A percentile compares a stretch with the other conserved stretches of the same genome.
These are phyloP conservation scores for Athalia cordata DNA, from an alignment of 2,888 invertebrate species.

Conservation along the genomic window DNA sequence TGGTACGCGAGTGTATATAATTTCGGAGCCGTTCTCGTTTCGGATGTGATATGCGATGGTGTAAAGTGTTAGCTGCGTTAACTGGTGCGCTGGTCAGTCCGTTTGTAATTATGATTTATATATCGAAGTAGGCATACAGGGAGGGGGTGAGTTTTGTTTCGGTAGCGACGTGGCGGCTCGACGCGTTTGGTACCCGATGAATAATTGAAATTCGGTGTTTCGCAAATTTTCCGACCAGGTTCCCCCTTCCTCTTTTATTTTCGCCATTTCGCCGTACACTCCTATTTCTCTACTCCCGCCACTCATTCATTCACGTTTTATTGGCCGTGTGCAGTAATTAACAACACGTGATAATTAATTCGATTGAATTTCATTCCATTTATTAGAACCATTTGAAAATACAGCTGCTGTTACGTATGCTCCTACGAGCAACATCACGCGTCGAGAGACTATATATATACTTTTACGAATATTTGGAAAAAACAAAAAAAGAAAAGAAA, in stretches of 20 bases:
- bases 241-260: slow-evolving; percentile 46
- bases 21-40: too few relatives aligned
- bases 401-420: background rate
- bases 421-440: slow-evolving; percentile 23
- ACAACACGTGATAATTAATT: slow-evolving; percentile 68
- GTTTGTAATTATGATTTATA: slow-evolving; percentile 53
- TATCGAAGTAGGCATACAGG: background rate
- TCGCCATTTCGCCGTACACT: slow-evolving; percentile 7
- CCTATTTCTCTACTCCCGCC: slow-evolving; percentile 20
- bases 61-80: slow-evolving; percentile 14
- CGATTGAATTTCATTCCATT: slow-evolving; percentile 65
- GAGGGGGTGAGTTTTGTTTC: slow-evolving; percentile 48
- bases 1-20: too few relatives aligned
- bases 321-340: slow-evolving; percentile 64
- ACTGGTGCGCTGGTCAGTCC: slow-evolving; percentile 37
- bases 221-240: slow-evolving; percentile 53
- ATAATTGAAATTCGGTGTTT: slow-evolving; percentile 62
- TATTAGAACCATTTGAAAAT: slow-evolving; percentile 26
- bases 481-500: background rate
- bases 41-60: too few relatives aligned
- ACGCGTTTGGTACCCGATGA: slow-evolving; percentile 33
- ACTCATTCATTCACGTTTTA: slow-evolving; percentile 56
- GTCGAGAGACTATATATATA: slow-evolving; percentile 15
- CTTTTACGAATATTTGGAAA: too few relatives aligned
- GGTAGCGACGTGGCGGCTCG: slow-evolving; percentile 25